These are phyloP conservation scores for Leptobrachium ailaonicum DNA, from an alignment of 2,113 vertebrate genomes.

Conservation along the genomic window DNA sequence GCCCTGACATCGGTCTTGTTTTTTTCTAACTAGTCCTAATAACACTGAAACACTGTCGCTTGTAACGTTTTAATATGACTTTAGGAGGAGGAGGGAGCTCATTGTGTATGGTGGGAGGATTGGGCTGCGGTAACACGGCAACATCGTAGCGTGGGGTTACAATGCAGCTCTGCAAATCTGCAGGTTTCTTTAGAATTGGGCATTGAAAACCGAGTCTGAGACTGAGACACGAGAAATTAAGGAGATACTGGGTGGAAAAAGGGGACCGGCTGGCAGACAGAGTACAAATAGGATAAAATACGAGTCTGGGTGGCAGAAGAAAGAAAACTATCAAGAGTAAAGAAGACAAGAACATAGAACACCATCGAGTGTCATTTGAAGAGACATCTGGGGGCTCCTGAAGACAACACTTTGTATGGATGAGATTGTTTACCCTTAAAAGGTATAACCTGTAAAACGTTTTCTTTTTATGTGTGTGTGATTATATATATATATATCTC, in stretches of 20 bases:
- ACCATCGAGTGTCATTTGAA: too few relatives aligned
- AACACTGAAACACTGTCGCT: background rate
- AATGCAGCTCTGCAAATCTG: conserved; percentile 21
- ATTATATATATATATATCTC: too few relatives aligned
- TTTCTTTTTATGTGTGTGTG: too few relatives aligned
- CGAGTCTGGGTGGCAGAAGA: too few relatives aligned
- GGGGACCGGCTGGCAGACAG: background rate
- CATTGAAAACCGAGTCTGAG: background rate
- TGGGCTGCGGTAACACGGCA: conserved; percentile 16
- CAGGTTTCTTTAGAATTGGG: conserved; percentile 1
- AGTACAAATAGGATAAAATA: background rate
- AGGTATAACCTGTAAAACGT: too few relatives aligned
- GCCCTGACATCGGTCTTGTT: background rate
- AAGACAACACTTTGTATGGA: too few relatives aligned
- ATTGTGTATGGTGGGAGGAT: background rate
- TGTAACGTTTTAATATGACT: background rate
- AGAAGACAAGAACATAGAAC: too few relatives aligned
- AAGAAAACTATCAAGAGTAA: too few relatives aligned
- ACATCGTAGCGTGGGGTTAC: conserved; percentile 13
- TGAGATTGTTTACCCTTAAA: too few relatives aligned
- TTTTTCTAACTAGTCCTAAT: background rate
- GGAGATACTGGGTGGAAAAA: background rate
- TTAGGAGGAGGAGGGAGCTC: background rate
- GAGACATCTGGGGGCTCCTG: too few relatives aligned
- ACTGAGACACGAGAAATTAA: background rate